Evolutionary conservation across 2,113 vertebrate species (phyloP), one percentile per base, ranked within the genome.

Genomic region (Colinus virginianus): DNA sequence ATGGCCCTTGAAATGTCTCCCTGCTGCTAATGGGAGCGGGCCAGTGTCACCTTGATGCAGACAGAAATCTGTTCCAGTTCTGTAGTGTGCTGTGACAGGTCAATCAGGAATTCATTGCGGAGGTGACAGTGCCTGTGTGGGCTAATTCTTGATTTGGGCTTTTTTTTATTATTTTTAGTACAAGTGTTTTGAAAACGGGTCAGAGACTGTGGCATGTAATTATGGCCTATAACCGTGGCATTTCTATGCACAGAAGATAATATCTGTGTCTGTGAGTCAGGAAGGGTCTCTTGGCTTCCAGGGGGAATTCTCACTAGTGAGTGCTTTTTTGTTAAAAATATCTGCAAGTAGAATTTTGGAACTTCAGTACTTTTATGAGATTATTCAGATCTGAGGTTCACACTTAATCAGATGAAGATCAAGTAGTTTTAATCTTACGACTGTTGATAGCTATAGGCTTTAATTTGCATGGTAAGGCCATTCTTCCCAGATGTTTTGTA

Each of bases 371-470:
- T 75, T 82, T 82, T 63, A 49, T 40, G 45, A 32, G 51, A 64
- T 85, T 90, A 82, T 64, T 80, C 51, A 64, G 63, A 55, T 85
- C 38, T 78, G 63, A 92, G 81, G 32, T 83, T 88, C 43, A 59
- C 32, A 13, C 45, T 74, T 91, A 82, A 81, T 85, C 63, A 68
- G 69, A 51, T 64, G 30, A 82, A 76, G 76, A 90, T 76, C 62
- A 55, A 63, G 18, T 82, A n/a, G 20, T 88, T 90, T 49, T 90
- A 84, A 76, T 87, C 75, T 78, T 70, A 48, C 1, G 46, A 32
- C 23, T 81, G 30, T 56, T 90, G 66, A 67, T 81, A 70, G 42
- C 34, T 53, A 3, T 43, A 72, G 67, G 58, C 53, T 87, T 92
- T 79, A 45, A 59, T 88, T 87, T 82, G 28, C 38, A 34, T 0